phyloP scores from a whole-genome alignment of 2,797 vertebrate species.

The Corythornis leucogaster region DNA sequence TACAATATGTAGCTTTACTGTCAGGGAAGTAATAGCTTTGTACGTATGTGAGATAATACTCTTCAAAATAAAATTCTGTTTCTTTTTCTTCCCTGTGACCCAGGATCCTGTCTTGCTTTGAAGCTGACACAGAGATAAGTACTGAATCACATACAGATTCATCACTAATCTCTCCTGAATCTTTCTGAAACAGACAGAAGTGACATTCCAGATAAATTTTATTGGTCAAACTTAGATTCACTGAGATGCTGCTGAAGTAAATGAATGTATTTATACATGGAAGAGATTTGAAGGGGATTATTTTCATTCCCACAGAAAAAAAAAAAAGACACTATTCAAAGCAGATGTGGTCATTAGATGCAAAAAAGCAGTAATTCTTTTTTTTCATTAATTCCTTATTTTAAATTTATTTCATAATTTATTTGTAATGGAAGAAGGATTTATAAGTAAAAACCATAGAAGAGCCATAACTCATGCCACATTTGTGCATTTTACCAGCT shows the following conservation, averaged over 20 bases:
- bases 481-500: background rate
- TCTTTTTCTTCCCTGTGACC: background rate
- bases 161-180: background rate
- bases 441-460: background rate
- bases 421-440: background rate
- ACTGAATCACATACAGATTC: background rate
- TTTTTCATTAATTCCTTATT: background rate
- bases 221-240: background rate
- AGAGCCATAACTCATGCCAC: conserved; percentile 36
- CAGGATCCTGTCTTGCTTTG: background rate
- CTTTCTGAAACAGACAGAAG: background rate
- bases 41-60: background rate
- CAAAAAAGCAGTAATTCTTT: background rate
- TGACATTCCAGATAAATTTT: background rate
- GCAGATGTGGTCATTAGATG: background rate
- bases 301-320: background rate
- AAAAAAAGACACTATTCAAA: background rate
- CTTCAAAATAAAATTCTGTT: background rate
- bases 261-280: background rate
- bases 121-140: background rate
- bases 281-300: background rate
- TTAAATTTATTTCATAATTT: conserved; percentile 14
- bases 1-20: background rate
- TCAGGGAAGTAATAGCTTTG: background rate
- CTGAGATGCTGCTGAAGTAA: background rate